These are phyloP conservation scores for Xerus rutilus DNA, from an alignment of 2,797 vertebrate genomes.

Conservation along the genomic window DNA sequence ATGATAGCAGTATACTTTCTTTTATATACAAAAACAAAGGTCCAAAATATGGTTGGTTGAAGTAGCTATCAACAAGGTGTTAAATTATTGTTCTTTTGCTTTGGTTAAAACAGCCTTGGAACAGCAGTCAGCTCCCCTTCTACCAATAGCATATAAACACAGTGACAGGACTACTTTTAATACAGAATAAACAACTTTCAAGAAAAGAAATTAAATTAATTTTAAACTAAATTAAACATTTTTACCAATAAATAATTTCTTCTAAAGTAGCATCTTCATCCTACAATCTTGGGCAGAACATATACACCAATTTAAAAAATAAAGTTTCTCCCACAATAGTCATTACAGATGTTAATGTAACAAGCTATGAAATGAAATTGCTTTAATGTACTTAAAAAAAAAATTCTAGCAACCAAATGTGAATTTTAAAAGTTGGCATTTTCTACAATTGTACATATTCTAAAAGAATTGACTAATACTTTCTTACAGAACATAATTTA, in stretches of 20 bases:
- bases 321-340: constrained; percentile 84
- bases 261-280: constrained; percentile 64
- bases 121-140: neutral
- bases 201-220: constrained; percentile 73
- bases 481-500: constrained; percentile 87
- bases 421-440: constrained; percentile 73
- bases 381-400: constrained; percentile 83
- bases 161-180: constrained; percentile 74
- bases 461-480: constrained; percentile 86
- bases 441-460: constrained; percentile 84
- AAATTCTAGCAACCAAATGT: constrained; percentile 85
- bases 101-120: constrained; percentile 77
- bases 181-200: constrained; percentile 66
- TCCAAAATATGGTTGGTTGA: constrained; percentile 63
- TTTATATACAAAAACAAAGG: constrained; percentile 75
- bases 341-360: constrained; percentile 86
- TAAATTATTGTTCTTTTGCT: constrained; percentile 66
- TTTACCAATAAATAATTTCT: constrained; percentile 81
- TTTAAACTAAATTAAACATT: constrained; percentile 71
- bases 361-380: constrained; percentile 86
- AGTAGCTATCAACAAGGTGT: constrained; percentile 61
- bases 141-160: constrained; percentile 46
- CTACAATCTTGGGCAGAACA: constrained; percentile 64
- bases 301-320: constrained; percentile 70
- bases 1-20: constrained; percentile 70